Percentiles rank a stretch among this genome's conserved stretches.
phyloP scores from a whole-genome alignment of 2,888 invertebrate genomes.

The Andrena minutula region DNA sequence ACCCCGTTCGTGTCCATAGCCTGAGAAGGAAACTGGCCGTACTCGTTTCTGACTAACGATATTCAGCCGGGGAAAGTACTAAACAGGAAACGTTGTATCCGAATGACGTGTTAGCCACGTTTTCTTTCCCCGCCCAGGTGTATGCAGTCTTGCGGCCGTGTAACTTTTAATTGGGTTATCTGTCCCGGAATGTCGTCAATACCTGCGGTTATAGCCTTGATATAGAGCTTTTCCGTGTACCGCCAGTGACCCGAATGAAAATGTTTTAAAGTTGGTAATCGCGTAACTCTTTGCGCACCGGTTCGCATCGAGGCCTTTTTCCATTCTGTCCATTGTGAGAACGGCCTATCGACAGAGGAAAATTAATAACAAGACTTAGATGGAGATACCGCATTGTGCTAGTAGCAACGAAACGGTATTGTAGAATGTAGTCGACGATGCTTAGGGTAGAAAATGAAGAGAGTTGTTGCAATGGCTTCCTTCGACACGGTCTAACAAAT shows the following conservation, averaged over 20 bases:
- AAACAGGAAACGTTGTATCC: slow-evolving; percentile 50
- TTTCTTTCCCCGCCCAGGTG: slow-evolving; percentile 44
- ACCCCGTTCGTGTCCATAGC: slow-evolving; percentile 21
- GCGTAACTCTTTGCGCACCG: slow-evolving; percentile 24
- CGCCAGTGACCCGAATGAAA: slow-evolving; percentile 60
- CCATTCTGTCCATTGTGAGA: slow-evolving; percentile 15
- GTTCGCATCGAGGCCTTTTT: slow-evolving; percentile 26
- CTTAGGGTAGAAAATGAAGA: background rate
- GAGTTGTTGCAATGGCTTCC: background rate
- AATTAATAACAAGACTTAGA: slow-evolving; percentile 42
- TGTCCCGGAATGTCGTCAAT: slow-evolving; percentile 65
- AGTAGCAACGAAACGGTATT: background rate
- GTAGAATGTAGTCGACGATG: background rate
- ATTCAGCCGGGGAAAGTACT: slow-evolving; percentile 56
- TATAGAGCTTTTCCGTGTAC: slow-evolving; percentile 67
- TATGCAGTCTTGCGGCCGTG: slow-evolving; percentile 29
- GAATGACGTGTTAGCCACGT: slow-evolving; percentile 28
- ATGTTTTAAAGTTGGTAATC: slow-evolving; percentile 62
- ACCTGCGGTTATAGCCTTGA: slow-evolving; percentile 49
- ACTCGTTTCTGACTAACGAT: slow-evolving; percentile 60
- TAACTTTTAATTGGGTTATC: slow-evolving; percentile 72
- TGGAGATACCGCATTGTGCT: background rate
- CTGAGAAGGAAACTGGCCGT: slow-evolving; percentile 63
- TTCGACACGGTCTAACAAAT: no score
- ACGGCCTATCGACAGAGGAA: slow-evolving; percentile 26